A percentile compares a stretch with the other conserved stretches of the same genome.
Evolutionary conservation across 2,113 vertebrate species (phyloP).

Genomic region (Serinus canaria): DNA sequence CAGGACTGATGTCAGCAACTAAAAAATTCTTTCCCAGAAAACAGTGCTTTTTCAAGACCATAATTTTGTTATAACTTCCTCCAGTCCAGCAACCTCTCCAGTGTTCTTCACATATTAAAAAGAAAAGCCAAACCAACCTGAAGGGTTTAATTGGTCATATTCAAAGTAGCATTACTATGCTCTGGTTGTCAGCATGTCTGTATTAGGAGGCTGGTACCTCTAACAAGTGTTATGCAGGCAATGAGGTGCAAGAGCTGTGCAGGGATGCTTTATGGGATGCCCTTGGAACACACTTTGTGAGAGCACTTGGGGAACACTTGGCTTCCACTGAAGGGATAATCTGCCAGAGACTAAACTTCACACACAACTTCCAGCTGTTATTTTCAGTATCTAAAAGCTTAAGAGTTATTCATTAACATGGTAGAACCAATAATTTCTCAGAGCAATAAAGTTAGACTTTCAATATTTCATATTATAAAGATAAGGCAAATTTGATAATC

Average conservation of each 20-base stretch:
- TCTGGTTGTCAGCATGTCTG: not conserved
- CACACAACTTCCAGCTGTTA: not conserved
- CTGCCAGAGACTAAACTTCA: not conserved
- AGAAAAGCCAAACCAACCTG: not conserved
- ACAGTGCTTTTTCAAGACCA: not conserved
- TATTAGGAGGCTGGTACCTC: not conserved
- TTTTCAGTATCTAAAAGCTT: not conserved
- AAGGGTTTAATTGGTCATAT: not conserved
- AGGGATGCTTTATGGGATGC: not conserved
- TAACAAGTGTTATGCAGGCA: not conserved
- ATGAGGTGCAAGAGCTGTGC: not conserved
- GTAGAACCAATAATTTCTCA: not conserved
- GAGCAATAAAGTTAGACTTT: not conserved
- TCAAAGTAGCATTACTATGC: not conserved
- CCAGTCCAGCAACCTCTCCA: not conserved
- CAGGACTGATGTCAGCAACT: not conserved
- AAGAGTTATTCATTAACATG: not conserved
- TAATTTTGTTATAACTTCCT: not conserved
- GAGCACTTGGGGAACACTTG: not conserved
- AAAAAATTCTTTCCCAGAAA: not conserved
- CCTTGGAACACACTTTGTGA: not conserved
- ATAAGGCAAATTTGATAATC: not conserved
- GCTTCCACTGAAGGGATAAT: not conserved
- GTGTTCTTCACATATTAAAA: not conserved
- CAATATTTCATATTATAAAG: not conserved